Base-by-base conservation (phyloP, 2,113 vertebrate genomes). In the Arizona elegans region DNA sequence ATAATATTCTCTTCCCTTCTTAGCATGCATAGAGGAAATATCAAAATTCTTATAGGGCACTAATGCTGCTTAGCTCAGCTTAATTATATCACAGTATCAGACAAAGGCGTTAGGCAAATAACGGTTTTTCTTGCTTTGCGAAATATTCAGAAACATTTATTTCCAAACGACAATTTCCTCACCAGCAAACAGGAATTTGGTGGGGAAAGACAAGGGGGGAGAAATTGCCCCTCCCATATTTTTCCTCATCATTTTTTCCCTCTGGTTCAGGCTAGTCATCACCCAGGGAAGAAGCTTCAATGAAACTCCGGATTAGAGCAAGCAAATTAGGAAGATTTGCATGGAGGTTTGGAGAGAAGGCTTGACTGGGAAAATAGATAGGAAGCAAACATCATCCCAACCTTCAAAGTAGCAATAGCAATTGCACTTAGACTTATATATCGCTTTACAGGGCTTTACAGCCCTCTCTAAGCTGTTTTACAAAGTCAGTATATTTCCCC, bases 21-120 rank as follows among this genome's bases (percentile, higher is more conserved):
- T 96, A 95, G 96, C 96, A 95, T 91, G 62, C 38, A 92, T 56
- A 91, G 54, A 91, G 95, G 95, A 97, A 95, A 92, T 96, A 96
- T 94, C 85, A 95, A 94, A 95, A 92, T 56, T 92, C 93, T 96
- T 96, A 93, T 94, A 95, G 70, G 53, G 91, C 94, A 43, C 87
- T 92, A 12, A 96, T 53, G n/a, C 43, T 96, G 94, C 94, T 95
- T 95, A 95, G 92, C 43, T 91, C 94, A 17, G 8, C 91, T 93
- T 95, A 94, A 81, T 75, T 94, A 81, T 95, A 23, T 17, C 58
- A 86, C 43, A 95, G 95, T 96, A 88, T 94, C 92, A 94, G 33
- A 43, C 95, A 96, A 96, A 96, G 93, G 95, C 62, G 96, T 96
- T 95, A 81, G 75, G 4, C 62, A 8, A 87, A 92, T 81, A 81